Evolutionary conservation across 2,113 vertebrate species (phyloP).

Genomic region (Synodontis membranacea): DNA sequence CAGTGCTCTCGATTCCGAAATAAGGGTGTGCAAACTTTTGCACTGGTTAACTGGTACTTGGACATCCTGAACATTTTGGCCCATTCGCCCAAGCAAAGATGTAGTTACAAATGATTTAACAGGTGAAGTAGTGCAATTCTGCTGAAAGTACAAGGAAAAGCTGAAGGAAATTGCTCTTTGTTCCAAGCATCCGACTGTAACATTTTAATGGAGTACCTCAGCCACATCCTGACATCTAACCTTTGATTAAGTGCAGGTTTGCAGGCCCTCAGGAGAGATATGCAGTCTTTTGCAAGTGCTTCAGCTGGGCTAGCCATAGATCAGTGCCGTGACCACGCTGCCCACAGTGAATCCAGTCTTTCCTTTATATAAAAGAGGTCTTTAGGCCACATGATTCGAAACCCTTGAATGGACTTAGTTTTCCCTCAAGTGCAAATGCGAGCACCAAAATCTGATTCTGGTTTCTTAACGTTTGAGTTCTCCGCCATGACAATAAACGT

Average conservation of each 20-base stretch:
- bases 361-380: background rate
- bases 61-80: background rate
- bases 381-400: background rate
- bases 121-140: constrained; percentile 18
- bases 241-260: constrained; percentile 39
- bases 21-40: background rate
- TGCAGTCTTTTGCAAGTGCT: constrained; percentile 12
- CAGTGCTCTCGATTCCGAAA: background rate
- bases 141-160: constrained; percentile 11
- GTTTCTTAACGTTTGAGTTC: background rate
- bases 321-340: background rate
- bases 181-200: constrained; percentile 37
- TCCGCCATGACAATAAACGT: background rate
- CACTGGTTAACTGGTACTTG: background rate
- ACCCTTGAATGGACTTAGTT: background rate
- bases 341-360: constrained; percentile 1
- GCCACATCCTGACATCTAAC: constrained; percentile 7
- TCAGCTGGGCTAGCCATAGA: constrained; percentile 9
- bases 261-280: constrained; percentile 6
- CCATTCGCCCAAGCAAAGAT: background rate
- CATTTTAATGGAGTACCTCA: constrained; percentile 41
- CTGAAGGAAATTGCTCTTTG: constrained; percentile 5
- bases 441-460: background rate
- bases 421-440: background rate
- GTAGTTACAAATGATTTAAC: constrained; percentile 11